Percentiles rank a stretch among this genome's conserved stretches.
Conservation (phyloP, 2,113 vertebrate genomes). For the Syrmaticus mikado region DNA sequence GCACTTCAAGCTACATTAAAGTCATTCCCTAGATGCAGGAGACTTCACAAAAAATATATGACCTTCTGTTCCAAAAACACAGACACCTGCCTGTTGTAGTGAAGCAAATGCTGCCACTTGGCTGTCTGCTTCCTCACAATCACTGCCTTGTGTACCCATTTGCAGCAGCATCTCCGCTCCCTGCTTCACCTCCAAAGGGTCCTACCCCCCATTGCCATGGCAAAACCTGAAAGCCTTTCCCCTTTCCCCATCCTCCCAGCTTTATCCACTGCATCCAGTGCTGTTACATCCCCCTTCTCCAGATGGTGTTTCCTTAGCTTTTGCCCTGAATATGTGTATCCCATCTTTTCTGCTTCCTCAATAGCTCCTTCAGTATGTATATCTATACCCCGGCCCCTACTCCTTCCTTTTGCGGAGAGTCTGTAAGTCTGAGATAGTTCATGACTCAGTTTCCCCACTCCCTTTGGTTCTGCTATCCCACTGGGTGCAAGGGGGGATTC, state of each 20-base stretch:
- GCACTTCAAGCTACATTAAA: conserved; percentile 52
- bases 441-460: not conserved
- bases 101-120: not conserved
- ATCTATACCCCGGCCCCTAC: not conserved
- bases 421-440: not conserved
- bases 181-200: not conserved
- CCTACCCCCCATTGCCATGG: not conserved
- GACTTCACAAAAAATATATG: conserved; percentile 24
- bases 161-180: not conserved
- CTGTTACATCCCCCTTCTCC: not conserved
- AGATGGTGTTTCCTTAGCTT: not conserved
- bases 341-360: not conserved
- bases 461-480: not conserved
- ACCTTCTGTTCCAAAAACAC: conserved; percentile 31
- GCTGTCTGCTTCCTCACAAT: not conserved
- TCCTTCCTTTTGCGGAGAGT: not conserved
- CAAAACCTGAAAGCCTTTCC: not conserved
- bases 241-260: not conserved
- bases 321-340: not conserved
- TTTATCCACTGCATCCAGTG: not conserved
- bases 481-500: not conserved
- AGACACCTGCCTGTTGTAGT: not conserved
- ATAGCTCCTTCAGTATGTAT: not conserved
- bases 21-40: not conserved
- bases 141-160: not conserved